These are phyloP conservation scores for Pogona vitticeps DNA, from an alignment of 2,113 vertebrate species.

Conservation along the genomic window DNA sequence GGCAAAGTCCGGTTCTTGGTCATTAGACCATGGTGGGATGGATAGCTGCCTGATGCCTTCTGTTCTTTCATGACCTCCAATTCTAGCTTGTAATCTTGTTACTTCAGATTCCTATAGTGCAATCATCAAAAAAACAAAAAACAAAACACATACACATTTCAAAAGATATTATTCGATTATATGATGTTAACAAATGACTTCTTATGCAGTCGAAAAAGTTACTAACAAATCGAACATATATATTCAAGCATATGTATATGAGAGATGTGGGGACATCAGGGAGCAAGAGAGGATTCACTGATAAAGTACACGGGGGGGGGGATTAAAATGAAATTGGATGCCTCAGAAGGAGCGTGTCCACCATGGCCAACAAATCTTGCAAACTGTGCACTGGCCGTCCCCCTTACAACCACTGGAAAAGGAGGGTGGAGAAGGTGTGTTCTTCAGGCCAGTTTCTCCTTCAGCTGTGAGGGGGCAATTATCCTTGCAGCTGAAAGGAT, in stretches of 20 bases:
- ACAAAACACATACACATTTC: no score
- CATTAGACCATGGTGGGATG: constrained; percentile 13
- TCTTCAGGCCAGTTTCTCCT: background rate
- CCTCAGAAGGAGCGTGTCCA: background rate
- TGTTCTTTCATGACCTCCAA: constrained; percentile 80
- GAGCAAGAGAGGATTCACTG: background rate
- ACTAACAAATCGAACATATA: background rate
- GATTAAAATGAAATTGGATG: background rate
- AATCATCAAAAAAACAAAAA: constrained; percentile 26
- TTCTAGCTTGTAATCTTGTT: constrained; percentile 81
- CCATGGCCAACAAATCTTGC: background rate
- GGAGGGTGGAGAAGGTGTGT: background rate
- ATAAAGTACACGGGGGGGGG: background rate
- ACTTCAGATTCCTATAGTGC: constrained; percentile 84
- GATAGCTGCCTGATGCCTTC: constrained; percentile 67
- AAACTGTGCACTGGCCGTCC: background rate
- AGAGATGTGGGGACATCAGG: no score
- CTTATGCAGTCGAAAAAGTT: background rate
- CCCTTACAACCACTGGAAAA: background rate
- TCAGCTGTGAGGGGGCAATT: background rate
- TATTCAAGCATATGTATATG: background rate
- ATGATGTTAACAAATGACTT: background rate
- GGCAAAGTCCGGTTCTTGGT: constrained; percentile 43
- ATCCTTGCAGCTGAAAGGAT: no score
- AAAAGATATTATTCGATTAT: background rate